phyloP scores from a whole-genome alignment of 1,140 invertebrate genomes.

The Rhopalosiphum maidis region DNA sequence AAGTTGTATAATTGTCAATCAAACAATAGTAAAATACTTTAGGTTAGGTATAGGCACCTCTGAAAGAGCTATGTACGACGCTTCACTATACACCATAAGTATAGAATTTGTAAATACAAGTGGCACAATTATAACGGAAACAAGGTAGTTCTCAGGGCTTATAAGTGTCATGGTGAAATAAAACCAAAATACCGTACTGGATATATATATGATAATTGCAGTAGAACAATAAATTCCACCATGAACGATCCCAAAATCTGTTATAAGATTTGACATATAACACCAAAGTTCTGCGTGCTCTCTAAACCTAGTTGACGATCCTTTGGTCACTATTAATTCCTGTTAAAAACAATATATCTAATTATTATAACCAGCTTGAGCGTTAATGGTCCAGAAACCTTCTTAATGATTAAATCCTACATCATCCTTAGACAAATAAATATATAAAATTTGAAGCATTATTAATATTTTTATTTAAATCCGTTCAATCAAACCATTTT shows the following conservation, averaged over 20 bases:
- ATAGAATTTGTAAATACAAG: neutral
- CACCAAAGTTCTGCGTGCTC: conserved; percentile 35
- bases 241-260: neutral
- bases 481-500: neutral
- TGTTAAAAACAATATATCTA: neutral
- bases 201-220: neutral
- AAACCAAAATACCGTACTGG: neutral
- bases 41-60: neutral
- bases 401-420: neutral
- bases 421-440: neutral
- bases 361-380: neutral
- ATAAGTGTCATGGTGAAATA: neutral
- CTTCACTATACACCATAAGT: conserved; percentile 18
- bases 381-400: neutral
- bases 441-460: neutral
- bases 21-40: neutral
- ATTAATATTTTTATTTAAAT: neutral
- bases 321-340: conserved; percentile 8
- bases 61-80: neutral
- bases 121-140: neutral
- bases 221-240: neutral
- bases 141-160: neutral
- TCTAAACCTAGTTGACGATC: neutral
- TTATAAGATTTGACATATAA: conserved; percentile 29
- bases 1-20: neutral